These are phyloP conservation scores for Copidosoma floridanum DNA, from an alignment of 1,140 invertebrate genomes.

Conservation along the genomic window DNA sequence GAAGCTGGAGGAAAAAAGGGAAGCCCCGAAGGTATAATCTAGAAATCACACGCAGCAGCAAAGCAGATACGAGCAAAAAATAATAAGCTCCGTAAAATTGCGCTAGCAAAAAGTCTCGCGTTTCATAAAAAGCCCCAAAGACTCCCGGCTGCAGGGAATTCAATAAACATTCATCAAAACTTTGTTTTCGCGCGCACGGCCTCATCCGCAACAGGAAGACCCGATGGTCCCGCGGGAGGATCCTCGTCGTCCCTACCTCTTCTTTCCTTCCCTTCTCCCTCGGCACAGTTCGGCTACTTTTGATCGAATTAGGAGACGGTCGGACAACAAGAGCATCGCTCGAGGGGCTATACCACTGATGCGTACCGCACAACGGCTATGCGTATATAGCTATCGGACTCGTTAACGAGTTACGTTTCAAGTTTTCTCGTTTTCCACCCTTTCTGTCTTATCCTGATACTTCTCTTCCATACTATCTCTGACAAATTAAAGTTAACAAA, in stretches of 20 bases:
- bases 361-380: too few species aligned
- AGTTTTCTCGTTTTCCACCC: not conserved
- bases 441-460: too few species aligned
- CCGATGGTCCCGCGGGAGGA: too few species aligned
- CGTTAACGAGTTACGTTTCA: not conserved
- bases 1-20: too few species aligned
- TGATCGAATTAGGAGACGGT: slow-evolving; percentile 6
- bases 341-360: not conserved
- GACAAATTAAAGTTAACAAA: not conserved
- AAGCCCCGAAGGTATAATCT: too few species aligned
- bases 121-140: slow-evolving; percentile 2
- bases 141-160: not conserved
- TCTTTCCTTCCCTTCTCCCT: not conserved
- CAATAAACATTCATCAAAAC: slow-evolving; percentile 22
- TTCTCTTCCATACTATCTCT: not conserved
- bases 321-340: not conserved
- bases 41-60: too few species aligned
- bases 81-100: too few species aligned
- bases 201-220: not conserved
- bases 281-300: not conserved
- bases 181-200: slow-evolving; percentile 6
- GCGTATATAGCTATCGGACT: too few species aligned
- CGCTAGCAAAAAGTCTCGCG: not conserved
- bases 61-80: too few species aligned
- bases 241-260: too few species aligned